Evolutionary conservation across 2,113 vertebrate genomes (phyloP), one percentile per base, ranked within the genome.

Genomic region (Myotis lucifugus): DNA sequence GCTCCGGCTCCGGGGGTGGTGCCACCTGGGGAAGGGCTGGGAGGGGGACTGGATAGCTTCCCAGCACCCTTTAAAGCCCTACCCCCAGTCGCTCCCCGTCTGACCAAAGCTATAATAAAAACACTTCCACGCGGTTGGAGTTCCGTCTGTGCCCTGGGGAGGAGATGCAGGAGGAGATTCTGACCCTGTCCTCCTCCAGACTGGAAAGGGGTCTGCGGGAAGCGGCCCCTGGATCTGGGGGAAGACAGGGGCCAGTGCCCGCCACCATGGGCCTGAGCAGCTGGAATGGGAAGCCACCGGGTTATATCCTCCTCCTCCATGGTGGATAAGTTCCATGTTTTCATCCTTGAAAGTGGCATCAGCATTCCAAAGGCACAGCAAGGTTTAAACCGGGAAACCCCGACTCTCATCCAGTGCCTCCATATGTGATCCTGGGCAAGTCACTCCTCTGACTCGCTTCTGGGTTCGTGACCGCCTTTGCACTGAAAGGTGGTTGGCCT

Each of bases 41-140:
- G 37, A 29, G 48, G 64, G 91, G 87, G n/a, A 15, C 86, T 59
- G 93, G 85, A 90, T 56, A 70, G 93, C 78, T 66, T 90, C 94
- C 88, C 85, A 94, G 89, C 67, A 61, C 78, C 66, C 61, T 42
- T n/a, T 54, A 83, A 59, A 81, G 40, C 73, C 85, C 9, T 6
- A 66, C 69, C 86, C 29, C 90, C 69, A 79, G 74, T 12, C 48
- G 6, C 18, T 42, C 82, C 91, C 88, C 19, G 14, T 96, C 77
- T 95, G 97, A 97, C 96, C 97, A 96, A 97, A 97, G 96, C 96
- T 97, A 84, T 76, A 96, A 97, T 97, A 97, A 97, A 97, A 88
- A 92, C 85, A 92, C 69, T 94, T 95, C 85, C 92, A 95, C 69
- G 90, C 87, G 0, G 8, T 21, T 23, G 87, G 81, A 7, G 91